Base-by-base conservation (phyloP, 2,797 vertebrate species). In the Sebastes vulpes region DNA sequence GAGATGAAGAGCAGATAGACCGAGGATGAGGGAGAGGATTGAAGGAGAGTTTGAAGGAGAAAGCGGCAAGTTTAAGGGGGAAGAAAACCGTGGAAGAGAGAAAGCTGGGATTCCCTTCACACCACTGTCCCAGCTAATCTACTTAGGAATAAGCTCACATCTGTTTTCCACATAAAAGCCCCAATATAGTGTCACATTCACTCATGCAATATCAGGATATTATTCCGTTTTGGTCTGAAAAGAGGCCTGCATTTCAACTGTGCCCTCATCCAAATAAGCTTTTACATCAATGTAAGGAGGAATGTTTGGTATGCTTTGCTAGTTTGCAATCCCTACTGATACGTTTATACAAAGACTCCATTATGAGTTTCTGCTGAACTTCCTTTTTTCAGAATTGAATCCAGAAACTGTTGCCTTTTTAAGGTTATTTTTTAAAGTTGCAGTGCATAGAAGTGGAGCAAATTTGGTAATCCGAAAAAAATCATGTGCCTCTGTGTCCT, bases 91-190 rank as follows among this genome's bases (percentile, higher is more conserved):
- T 6, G 9, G 9, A 69, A 35, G 66, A 75, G 64, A 67, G 65
- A 79, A 88, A 60, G 63, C 72, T 53, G 81, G 77, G 80, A 87
- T 92, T 92, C 84, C 87, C 85, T 91, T 93, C 92, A 94, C 90
- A 91, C 85, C 82, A 80, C 82, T 85, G 88, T 86, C 91, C 84
- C 83, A 72, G 87, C 89, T 94, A 94, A 95, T 94, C 92, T 86
- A 78, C 76, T 95, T 93, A 93, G 83, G 86, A 92, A 90, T 86
- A 89, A 92, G 87, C 90, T 93, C 77, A 85, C 91, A 91, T 91
- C 88, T 89, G 88, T 91, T 92, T 86, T 81, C 78, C 56, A 82
- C 86, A 94, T 83, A 86, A 90, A 91, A 83, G 83, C 76, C 67
- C 12, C 75, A 82, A 82, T 87, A 86, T 75, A 81, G 77, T 82